Base-by-base conservation (phyloP, 53 echinoderm and acorn worm species). In the Echinometra lucunter region DNA sequence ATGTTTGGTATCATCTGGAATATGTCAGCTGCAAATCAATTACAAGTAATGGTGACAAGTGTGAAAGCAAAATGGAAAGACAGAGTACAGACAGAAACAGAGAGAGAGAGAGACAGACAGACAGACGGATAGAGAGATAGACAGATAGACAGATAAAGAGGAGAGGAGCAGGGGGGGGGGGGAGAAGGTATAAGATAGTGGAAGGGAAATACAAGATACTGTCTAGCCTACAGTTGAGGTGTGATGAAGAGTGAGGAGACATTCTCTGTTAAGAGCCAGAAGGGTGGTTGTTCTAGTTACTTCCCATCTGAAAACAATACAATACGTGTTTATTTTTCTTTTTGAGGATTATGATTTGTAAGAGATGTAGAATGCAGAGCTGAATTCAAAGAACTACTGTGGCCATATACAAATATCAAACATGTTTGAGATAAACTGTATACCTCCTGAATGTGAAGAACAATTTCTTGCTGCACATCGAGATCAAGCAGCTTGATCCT, bases 391-490 rank as follows among this genome's bases (percentile, higher is more conserved):
- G 25, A 63, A 4, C 25, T 4, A 6, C 5, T 63, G 25, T 21
- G 63, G 7, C 23, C 63, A 23, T 21, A 25, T 63, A 25, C 4
- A 63, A 63, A 3, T 21, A 25, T 63, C 63, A 63, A 74, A 32
- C 74, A 74, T 37, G 37, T 63, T 63, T 7, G 7, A 4, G 4
- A 63, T 25, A 5, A 63, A 25, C 23, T 87, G 16, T 82, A 21
- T 95, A 98, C 99, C 97, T 98, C 97, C 81, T 98, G 99, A 57
- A 98, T 98, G 91, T 98, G 97, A 28, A 97, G 80, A 13, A 98
- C 99, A 74, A 98, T 98, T 55, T 98, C 97, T 89, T 98, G 99
- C 92, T 98, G 99, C 44, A 98, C 99, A 85, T 97, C 96, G 53
- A 98, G 95, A 91, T 98, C 99, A 28, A 98, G 95, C 66, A 94